These are phyloP conservation scores for Taurulus bubalis DNA, from an alignment of 2,113 vertebrate species.

Conservation along the genomic window DNA sequence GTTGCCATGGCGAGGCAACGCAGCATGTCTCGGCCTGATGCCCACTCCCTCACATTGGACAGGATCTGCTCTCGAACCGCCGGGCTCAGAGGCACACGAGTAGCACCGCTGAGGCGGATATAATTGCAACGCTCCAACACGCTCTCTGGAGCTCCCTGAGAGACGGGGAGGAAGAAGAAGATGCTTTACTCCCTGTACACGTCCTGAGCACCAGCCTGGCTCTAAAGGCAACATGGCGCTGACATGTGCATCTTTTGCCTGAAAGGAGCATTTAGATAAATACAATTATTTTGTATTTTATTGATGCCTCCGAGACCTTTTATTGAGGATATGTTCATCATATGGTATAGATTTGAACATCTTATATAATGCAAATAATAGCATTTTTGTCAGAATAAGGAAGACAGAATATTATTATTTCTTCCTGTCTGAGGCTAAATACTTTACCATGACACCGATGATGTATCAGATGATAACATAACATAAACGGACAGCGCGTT, in stretches of 20 bases:
- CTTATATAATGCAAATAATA: not conserved
- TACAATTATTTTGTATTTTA: not conserved
- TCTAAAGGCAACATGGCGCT: not conserved
- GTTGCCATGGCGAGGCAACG: constrained; percentile 86
- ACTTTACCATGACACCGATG: no score
- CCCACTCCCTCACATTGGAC: constrained; percentile 81
- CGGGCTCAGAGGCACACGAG: constrained; percentile 73
- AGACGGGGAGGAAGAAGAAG: not conserved
- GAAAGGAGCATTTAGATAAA: not conserved
- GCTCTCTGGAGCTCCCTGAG: constrained; percentile 84
- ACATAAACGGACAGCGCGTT: no score
- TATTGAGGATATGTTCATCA: no score
- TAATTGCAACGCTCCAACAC: constrained; percentile 82
- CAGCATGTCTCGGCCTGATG: constrained; percentile 81
- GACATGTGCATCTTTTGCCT: no score
- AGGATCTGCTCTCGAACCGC: constrained; percentile 79
- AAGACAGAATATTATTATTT: not conserved
- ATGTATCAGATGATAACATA: no score
- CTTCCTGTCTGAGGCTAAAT: not conserved
- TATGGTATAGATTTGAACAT: not conserved
- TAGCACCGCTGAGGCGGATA: constrained; percentile 73
- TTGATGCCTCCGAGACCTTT: not conserved
- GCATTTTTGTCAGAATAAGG: not conserved
- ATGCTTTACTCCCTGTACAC: not conserved
- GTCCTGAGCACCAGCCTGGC: not conserved